Conservation (phyloP, 2,888 invertebrate genomes). For the Dascillus cervinus region DNA sequence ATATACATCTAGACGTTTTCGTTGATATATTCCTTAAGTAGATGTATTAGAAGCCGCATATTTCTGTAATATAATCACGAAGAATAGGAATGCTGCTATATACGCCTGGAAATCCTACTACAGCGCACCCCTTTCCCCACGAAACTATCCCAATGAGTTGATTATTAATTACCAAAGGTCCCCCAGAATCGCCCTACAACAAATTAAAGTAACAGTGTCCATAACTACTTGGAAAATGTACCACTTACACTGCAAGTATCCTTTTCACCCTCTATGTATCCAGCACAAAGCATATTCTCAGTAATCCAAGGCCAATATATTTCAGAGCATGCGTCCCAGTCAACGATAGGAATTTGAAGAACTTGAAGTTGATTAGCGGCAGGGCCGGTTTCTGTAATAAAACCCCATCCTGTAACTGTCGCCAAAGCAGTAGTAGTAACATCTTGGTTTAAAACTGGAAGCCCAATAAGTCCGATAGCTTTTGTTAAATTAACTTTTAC, state of each 20-base stretch:
- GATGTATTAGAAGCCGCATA: background rate
- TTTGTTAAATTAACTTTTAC: no score
- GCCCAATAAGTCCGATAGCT: no score
- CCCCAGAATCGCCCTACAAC: conserved; percentile 21
- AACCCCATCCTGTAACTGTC: conserved; percentile 12
- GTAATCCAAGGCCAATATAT: background rate
- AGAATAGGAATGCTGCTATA: conserved; percentile 23
- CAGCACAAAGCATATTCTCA: conserved; percentile 1
- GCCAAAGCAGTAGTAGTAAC: no score
- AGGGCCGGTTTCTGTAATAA: background rate
- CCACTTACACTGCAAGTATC: conserved; percentile 12
- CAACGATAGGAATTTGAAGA: background rate
- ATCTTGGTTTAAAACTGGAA: no score
- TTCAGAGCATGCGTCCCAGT: background rate
- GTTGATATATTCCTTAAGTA: background rate
- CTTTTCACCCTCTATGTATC: conserved; percentile 2
- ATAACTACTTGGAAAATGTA: no score
- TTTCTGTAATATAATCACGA: conserved; percentile 8
- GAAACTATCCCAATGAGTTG: conserved; percentile 23
- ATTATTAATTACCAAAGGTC: conserved; percentile 18
- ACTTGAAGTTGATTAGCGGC: conserved; percentile 4
- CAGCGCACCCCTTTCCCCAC: conserved; percentile 24
- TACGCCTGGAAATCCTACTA: conserved; percentile 26
- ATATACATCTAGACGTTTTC: no score
- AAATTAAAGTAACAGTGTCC: no score